Evolutionary conservation across 1,140 invertebrate species (phyloP), one percentile per base, ranked within the genome.

Genomic region (Drosophila repleta): DNA sequence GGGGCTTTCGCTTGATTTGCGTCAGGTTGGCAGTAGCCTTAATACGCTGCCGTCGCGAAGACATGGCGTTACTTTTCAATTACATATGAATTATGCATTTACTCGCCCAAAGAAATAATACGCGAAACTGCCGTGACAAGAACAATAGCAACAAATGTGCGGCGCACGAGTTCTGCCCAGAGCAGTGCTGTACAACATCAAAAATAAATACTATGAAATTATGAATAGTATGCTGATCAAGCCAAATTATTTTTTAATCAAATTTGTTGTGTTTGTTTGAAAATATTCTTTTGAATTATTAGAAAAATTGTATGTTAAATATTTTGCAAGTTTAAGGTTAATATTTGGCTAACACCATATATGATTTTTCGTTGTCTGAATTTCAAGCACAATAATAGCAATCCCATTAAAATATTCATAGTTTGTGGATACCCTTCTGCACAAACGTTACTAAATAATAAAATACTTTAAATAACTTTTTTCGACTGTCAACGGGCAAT

Each of bases 31-130:
- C 93, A 66, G 92, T 69, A 32, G 92, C 93, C 77, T 93, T 93
- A 68, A 94, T 93, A 65, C 93, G 90, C 48, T 92, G 90, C 63
- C 93, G 77, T 72, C 93, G 91, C 91, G 93, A 93, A 11, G 90
- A 80, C 90, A 91, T 91, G 15, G 20, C 67, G 51, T 62, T 8
- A 67, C 41, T 39, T 49, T 66, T 71, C 11, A 52, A 45, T 68
- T 11, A 58, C 21, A 35, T 83, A 58, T 39, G 20, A 76, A 73
- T 71, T 69, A 70, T 68, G 76, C 79, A 87, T 88, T 61, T 71
- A 88, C 58, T 55, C 41, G 35, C 18, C 29, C 5, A 39, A 72
- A 49, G 1, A 52, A 58, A 17, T 29, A 24, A 35, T 29, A 51
- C 24, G 35, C 37, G 46, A 71, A 71, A 45, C 37, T 37, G 1